A percentile compares a stretch with the other conserved stretches of the same genome.
Evolutionary conservation across 2,888 invertebrate species (phyloP).

Genomic region (Hemaris fuciformis): DNA sequence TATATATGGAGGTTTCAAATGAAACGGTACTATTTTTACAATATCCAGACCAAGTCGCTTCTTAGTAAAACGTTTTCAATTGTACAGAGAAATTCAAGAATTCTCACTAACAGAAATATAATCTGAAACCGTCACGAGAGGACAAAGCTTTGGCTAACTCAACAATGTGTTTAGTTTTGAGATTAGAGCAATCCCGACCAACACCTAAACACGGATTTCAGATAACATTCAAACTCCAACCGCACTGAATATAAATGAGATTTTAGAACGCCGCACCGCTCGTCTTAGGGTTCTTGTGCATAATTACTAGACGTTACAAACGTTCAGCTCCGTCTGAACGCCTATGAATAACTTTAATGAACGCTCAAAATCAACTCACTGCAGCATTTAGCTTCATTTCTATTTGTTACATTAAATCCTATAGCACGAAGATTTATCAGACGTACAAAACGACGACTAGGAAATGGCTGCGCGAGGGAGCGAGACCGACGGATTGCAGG

Average conservation of each 20-base stretch:
- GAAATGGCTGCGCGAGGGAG: slow-evolving; percentile 27
- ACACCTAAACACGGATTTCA: slow-evolving; percentile 82
- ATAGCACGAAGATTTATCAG: slow-evolving; percentile 1
- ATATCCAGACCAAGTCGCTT: neutral
- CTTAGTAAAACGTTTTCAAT: neutral
- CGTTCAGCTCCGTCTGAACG: slow-evolving; percentile 55
- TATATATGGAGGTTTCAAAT: no score
- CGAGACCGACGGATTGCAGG: slow-evolving; percentile 52
- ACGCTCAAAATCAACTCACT: slow-evolving; percentile 44
- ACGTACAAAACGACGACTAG: slow-evolving; percentile 17
- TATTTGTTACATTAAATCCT: slow-evolving; percentile 27
- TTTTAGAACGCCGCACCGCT: slow-evolving; percentile 67
- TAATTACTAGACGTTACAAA: slow-evolving; percentile 70
- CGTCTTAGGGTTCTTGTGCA: slow-evolving; percentile 71
- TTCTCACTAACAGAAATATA: slow-evolving; percentile 17
- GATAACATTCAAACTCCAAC: slow-evolving; percentile 80
- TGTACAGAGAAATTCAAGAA: neutral
- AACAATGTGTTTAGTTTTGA: slow-evolving; percentile 80
- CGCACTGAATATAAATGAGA: slow-evolving; percentile 81
- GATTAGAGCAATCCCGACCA: slow-evolving; percentile 77
- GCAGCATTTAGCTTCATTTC: slow-evolving; percentile 22
- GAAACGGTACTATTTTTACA: neutral
- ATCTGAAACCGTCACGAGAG: slow-evolving; percentile 43
- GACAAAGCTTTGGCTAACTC: slow-evolving; percentile 72
- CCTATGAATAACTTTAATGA: slow-evolving; percentile 62